Conservation (phyloP, 2,888 invertebrate species). For the Nemurella pictetii region DNA sequence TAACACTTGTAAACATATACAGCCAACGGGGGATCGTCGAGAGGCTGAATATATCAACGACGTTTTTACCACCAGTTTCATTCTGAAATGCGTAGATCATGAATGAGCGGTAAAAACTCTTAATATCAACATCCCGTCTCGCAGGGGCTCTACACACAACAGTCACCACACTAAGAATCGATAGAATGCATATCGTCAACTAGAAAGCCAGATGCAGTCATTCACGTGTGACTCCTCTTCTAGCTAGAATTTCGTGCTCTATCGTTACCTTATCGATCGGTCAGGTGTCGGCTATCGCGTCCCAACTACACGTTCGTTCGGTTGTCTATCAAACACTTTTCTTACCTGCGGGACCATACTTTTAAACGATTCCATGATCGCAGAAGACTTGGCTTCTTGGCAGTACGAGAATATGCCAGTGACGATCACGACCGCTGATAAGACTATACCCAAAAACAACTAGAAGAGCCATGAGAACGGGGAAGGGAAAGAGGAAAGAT, state of each 20-base stretch:
- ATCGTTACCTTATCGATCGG: conserved; percentile 21
- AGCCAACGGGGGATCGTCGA: background rate
- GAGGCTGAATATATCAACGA: background rate
- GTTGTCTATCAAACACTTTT: background rate
- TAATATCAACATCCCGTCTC: conserved; percentile 15
- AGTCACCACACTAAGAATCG: conserved; percentile 21
- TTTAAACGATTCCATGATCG: conserved; percentile 84
- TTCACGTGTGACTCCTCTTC: conserved; percentile 10
- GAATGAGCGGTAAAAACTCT: conserved; percentile 10
- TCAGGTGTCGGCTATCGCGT: background rate
- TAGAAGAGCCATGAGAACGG: conserved; percentile 44
- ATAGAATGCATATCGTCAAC: conserved; percentile 14
- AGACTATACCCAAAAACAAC: conserved; percentile 65
- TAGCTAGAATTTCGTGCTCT: conserved; percentile 16
- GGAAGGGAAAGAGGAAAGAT: conserved; percentile 18
- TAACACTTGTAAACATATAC: conserved; percentile 24
- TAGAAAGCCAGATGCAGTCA: conserved; percentile 29
- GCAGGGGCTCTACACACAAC: conserved; percentile 15
- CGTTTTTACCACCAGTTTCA: background rate
- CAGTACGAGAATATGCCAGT: conserved; percentile 74
- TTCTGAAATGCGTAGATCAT: conserved; percentile 16
- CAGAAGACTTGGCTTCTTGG: conserved; percentile 72
- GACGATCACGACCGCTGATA: conserved; percentile 67
- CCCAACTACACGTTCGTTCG: conserved; percentile 21
- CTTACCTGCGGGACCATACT: conserved; percentile 69